A percentile compares a stretch with the other conserved stretches of the same genome.
phyloP scores from a whole-genome alignment of 2,797 vertebrate species.

The Chiloscyllium punctatum region DNA sequence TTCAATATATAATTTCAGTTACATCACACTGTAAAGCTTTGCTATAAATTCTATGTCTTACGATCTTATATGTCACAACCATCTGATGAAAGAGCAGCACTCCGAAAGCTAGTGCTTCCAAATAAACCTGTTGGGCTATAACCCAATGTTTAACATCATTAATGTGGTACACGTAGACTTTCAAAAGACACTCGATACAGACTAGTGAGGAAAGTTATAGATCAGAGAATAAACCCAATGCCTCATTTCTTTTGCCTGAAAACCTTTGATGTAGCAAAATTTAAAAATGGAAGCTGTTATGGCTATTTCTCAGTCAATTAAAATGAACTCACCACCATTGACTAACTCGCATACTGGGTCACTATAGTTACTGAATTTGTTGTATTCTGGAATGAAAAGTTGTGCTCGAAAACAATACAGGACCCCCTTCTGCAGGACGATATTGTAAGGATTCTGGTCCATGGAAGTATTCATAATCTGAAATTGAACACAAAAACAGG shows the following conservation, averaged over 20 bases:
- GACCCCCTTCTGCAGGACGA: not conserved
- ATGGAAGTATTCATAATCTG: not conserved
- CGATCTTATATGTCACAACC: too few species aligned
- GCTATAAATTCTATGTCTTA: too few species aligned
- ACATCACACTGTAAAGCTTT: too few species aligned
- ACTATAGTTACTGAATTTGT: not conserved
- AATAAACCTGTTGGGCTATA: too few species aligned
- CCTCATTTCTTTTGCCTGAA: not conserved
- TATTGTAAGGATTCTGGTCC: not conserved
- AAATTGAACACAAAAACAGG: not conserved
- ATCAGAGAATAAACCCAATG: not conserved
- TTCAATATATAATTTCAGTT: too few species aligned
- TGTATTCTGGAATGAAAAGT: not conserved
- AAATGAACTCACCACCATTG: not conserved
- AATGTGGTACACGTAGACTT: not conserved
- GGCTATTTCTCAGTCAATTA: not conserved
- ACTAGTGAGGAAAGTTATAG: not conserved
- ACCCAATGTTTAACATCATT: too few species aligned
- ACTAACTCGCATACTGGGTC: not conserved
- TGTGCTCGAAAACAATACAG: slow-evolving; percentile 22
- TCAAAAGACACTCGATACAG: not conserved
- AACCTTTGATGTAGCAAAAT: not conserved
- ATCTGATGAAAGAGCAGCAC: too few species aligned
- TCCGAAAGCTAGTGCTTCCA: too few species aligned
- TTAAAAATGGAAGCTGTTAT: not conserved